Evolutionary conservation across 2,888 invertebrate species (phyloP).

Genomic region (Sialis lutaria): DNA sequence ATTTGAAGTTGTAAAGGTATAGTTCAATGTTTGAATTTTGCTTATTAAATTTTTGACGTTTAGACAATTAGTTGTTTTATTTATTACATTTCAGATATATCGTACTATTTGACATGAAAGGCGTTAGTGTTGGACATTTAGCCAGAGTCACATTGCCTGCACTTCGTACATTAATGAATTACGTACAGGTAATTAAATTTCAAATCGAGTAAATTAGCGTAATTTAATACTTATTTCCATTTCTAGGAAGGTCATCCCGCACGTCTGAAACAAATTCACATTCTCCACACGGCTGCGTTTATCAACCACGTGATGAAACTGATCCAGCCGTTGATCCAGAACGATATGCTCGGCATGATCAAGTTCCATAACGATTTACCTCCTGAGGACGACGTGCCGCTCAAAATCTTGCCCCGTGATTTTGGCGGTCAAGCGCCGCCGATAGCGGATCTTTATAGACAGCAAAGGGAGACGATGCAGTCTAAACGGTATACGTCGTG

Average conservation of each 20-base stretch:
- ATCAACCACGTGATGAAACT: conserved; percentile 51
- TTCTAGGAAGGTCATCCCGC: conserved; percentile 48
- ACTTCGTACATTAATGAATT: conserved; percentile 42
- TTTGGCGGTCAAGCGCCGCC: conserved; percentile 40
- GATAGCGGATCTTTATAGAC: conserved; percentile 32
- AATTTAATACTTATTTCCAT: conserved; percentile 5
- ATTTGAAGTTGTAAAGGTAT: no score
- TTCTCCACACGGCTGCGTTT: conserved; percentile 46
- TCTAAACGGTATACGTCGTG: conserved; percentile 40
- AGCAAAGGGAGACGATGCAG: conserved; percentile 35
- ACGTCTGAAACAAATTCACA: conserved; percentile 44
- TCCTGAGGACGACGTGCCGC: conserved; percentile 17
- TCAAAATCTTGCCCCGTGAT: conserved; percentile 29
- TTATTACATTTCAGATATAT: conserved; percentile 35
- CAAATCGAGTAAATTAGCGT: not conserved
- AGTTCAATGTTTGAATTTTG: not conserved
- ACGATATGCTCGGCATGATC: conserved; percentile 39
- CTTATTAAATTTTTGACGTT: no score
- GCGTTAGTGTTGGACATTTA: conserved; percentile 43
- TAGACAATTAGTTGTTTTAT: conserved; percentile 3
- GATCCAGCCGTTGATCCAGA: conserved; percentile 42
- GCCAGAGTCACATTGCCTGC: conserved; percentile 44
- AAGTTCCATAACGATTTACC: conserved; percentile 29
- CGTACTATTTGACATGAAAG: conserved; percentile 50
- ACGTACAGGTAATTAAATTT: conserved; percentile 40